Evolutionary conservation across 2,888 invertebrate genomes (phyloP), one percentile per base, ranked within the genome.

Genomic region (Tiliacea aurago): DNA sequence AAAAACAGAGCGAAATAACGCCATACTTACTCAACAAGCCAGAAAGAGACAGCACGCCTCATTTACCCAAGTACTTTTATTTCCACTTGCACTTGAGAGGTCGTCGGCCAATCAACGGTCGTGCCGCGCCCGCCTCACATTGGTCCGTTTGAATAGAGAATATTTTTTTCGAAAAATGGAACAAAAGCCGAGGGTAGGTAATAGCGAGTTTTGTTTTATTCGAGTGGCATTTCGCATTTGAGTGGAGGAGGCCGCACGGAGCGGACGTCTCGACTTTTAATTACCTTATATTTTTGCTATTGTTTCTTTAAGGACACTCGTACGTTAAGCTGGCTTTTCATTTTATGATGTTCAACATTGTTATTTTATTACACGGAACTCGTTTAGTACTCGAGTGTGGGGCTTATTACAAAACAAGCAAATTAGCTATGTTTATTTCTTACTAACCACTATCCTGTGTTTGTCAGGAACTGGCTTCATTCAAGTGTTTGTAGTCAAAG

Each of bases 61-160:
- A 95, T 96, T 95, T 96, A 93, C 92, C 91, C 91, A 91, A 95
- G 95, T 93, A 95, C 95, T 96, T 96, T 95, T 95, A 95, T 95
- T 95, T 95, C 95, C 93, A 93, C 94, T 93, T 90, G 92, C 93
- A 91, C 95, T 94, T 93, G 76, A 87, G 87, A 95, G 95, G 95
- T 95, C 93, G 95, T 94, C 95, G 95, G 96, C 96, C 96, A 96
- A 96, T 96, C 96, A 96, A 95, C 95, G 95, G 92, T 93, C 93
- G 92, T 92, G 89, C 92, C 91, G 91, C 91, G 90, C 94, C 92
- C 91, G 95, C 93, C 93, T 91, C 93, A 91, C 95, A 96, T 96
- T 95, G 96, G 96, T 94, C 95, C 92, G 91, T 94, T 95, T 95
- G 95, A 95, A 96, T 94, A 94, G 94, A 94, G 94, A 95, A 91